A percentile compares a stretch with the other conserved stretches of the same genome.
Conservation (phyloP, 2,113 vertebrate species). For the Helogale parvula region DNA sequence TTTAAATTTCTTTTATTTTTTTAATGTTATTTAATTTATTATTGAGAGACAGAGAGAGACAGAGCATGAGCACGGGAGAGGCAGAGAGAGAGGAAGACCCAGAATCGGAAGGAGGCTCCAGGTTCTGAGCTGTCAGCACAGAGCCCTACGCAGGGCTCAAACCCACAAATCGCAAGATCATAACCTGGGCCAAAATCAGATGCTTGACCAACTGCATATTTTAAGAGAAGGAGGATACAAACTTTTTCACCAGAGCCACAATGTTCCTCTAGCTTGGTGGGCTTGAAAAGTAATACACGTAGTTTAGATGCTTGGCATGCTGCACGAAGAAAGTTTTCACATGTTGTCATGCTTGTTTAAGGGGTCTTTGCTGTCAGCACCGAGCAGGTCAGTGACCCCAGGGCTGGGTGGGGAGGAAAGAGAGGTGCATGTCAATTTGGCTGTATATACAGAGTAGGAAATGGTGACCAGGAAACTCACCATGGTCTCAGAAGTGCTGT, state of each 20-base stretch:
- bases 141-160: no score
- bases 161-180: no score
- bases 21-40: no score
- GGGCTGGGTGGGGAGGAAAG: constrained; percentile 82
- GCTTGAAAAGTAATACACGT: constrained; percentile 60
- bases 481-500: constrained; percentile 47
- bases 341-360: constrained; percentile 80
- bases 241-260: constrained; percentile 50
- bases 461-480: constrained; percentile 40
- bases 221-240: constrained; percentile 53
- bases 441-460: constrained; percentile 70
- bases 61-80: no score
- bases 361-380: constrained; percentile 65
- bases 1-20: neutral
- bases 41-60: no score
- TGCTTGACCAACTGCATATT: neutral
- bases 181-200: no score
- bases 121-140: no score
- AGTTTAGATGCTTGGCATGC: constrained; percentile 65
- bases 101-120: no score
- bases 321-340: constrained; percentile 64
- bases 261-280: constrained; percentile 59
- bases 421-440: constrained; percentile 77
- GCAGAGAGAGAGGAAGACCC: no score
- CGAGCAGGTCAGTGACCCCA: constrained; percentile 79